A percentile compares a stretch with the other conserved stretches of the same genome.
Conservation (phyloP, 2,113 vertebrate genomes). For the Ailurus styani region DNA sequence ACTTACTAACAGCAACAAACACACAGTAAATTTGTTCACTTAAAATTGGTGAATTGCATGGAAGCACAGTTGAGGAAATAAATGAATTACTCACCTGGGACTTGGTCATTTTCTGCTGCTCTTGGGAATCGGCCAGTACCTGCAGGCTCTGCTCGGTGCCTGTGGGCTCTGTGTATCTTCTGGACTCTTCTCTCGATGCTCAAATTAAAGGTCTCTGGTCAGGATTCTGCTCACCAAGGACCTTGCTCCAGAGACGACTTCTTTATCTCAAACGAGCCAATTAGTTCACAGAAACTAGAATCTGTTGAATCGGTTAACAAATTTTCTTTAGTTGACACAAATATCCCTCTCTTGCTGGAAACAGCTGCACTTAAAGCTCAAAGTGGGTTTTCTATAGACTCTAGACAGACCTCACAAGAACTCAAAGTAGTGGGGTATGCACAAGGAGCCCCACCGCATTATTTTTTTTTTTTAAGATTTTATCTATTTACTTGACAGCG, state of each 20-base stretch:
- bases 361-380: not conserved
- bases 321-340: not conserved
- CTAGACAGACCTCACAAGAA: not conserved
- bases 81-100: not conserved
- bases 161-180: not conserved
- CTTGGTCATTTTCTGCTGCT: not conserved
- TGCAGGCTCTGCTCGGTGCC: not conserved
- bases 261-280: not conserved
- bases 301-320: not conserved
- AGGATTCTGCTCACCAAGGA: not conserved
- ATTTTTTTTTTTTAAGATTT: too few species aligned
- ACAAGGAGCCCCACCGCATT: not conserved
- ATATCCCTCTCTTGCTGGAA: not conserved
- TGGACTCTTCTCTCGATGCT: not conserved
- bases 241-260: not conserved
- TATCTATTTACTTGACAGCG: too few species aligned
- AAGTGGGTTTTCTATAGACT: not conserved
- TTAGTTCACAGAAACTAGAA: not conserved
- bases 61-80: not conserved
- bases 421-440: not conserved
- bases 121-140: not conserved
- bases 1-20: not conserved
- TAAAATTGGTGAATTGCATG: not conserved
- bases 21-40: not conserved
- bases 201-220: not conserved